phyloP scores from a whole-genome alignment of 1,140 invertebrate genomes.

The Eriosoma lanigerum region DNA sequence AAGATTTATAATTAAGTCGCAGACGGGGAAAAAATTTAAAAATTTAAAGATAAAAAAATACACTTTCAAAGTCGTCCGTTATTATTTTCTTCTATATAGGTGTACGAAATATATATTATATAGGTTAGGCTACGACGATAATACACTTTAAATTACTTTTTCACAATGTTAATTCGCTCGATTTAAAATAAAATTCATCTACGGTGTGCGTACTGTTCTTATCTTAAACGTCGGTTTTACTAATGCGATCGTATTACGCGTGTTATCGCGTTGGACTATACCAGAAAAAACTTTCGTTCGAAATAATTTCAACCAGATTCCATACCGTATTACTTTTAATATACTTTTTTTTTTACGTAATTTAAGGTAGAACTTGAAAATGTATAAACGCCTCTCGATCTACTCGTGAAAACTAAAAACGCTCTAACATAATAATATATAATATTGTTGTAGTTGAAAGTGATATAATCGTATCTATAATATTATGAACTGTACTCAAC shows the following conservation, averaged over 20 bases:
- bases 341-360: no score
- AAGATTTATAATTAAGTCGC: no score
- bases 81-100: background rate
- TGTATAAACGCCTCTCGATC: no score
- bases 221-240: background rate
- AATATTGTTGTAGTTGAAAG: no score
- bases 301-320: background rate
- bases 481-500: no score
- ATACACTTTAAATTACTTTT: background rate
- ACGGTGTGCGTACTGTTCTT: background rate
- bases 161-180: background rate
- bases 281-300: background rate
- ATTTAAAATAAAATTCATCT: background rate
- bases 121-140: no score
- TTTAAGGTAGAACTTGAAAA: no score
- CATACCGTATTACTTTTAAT: no score
- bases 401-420: no score
- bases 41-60: background rate
- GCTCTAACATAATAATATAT: no score
- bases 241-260: background rate
- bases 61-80: background rate
- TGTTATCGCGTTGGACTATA: background rate
- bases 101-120: no score
- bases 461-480: no score
- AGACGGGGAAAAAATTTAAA: background rate